Base-by-base conservation (phyloP, 2,113 vertebrate species). In the Chionomys nivalis region DNA sequence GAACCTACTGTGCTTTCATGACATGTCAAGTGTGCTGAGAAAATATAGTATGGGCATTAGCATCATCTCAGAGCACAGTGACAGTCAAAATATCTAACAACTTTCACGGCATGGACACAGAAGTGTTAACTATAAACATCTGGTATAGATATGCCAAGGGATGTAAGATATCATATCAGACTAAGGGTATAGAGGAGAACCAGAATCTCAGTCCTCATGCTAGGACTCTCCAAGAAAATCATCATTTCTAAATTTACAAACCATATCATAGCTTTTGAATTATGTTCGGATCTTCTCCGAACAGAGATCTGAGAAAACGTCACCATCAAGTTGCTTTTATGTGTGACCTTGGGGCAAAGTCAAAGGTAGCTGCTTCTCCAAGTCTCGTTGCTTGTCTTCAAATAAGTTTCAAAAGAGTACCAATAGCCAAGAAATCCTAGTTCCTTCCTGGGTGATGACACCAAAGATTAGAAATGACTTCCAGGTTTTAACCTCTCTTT, bases 391-490 rank as follows among this genome's bases (percentile, higher is more conserved):
- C 12, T 52, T 24, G 4, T 78, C 28, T 77, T 72, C 70, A 93
- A 24, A 11, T 95, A 83, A 72, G 73, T 44, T 91, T 73, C 47
- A 75, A 73, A 92, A 78, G 52, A n/a, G 3, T 90, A 78, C 68
- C 19, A 90, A 47, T 47, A 33, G 21, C 65, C 49, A 85, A 36
- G 82, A 72, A 85, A 58, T 1, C 28, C 1, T 26, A 78, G 42
- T 58, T 87, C 49, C 28, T 68, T 87, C 39, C n/a, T n/a, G 81
- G 47, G 16, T 0, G 10, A 17, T 63, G 42, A 87, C 21, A 3
- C 7, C 33, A 55, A 82, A 89, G 91, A 79, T 95, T 12, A 87
- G 39, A 89, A 89, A n/a, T 17, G n/a, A 66, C 78, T 78, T 87
- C 14, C 17, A 24, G 85, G 66, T n/a, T 61, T 66, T 82, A 8